Percentiles rank a stretch among this genome's conserved stretches.
Evolutionary conservation across 1,140 invertebrate genomes (phyloP).

Genomic region (Eufriesea mexicana): DNA sequence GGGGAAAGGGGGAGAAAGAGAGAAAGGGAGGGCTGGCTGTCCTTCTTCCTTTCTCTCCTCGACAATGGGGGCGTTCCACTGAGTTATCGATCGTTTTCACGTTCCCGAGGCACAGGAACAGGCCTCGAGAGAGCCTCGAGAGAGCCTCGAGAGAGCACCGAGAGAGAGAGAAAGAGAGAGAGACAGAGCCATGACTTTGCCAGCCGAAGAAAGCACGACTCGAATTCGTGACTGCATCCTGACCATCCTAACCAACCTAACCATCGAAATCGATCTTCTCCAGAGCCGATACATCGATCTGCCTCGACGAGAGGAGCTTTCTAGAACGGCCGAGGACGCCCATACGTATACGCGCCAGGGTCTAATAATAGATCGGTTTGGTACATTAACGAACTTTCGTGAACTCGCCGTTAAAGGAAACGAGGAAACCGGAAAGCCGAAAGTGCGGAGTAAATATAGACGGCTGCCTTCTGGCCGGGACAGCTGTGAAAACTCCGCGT

Average conservation of each 20-base stretch:
- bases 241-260: too few relatives aligned
- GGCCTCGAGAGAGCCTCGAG: slow-evolving; percentile 7
- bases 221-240: slow-evolving; percentile 63
- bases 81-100: slow-evolving; percentile 73
- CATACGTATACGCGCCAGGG: not conserved
- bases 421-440: slow-evolving; percentile 66
- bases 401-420: slow-evolving; percentile 64
- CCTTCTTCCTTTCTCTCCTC: slow-evolving; percentile 58
- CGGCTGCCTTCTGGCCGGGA: slow-evolving; percentile 51
- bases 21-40: slow-evolving; percentile 14
- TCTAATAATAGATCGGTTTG: slow-evolving; percentile 66
- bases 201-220: slow-evolving; percentile 40
- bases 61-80: slow-evolving; percentile 70
- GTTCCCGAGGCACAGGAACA: slow-evolving; percentile 55
- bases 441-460: slow-evolving; percentile 64
- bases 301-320: not conserved
- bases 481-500: slow-evolving; percentile 66
- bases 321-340: not conserved
- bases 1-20: slow-evolving; percentile 27
- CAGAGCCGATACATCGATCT: slow-evolving; percentile 30
- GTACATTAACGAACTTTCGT: slow-evolving; percentile 69
- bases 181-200: slow-evolving; percentile 7
- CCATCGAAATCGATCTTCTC: slow-evolving; percentile 48
- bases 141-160: not conserved
- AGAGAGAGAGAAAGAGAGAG: too few relatives aligned